Evolutionary conservation across 2,888 invertebrate genomes (phyloP).

Genomic region (Sussaba pulchella): DNA sequence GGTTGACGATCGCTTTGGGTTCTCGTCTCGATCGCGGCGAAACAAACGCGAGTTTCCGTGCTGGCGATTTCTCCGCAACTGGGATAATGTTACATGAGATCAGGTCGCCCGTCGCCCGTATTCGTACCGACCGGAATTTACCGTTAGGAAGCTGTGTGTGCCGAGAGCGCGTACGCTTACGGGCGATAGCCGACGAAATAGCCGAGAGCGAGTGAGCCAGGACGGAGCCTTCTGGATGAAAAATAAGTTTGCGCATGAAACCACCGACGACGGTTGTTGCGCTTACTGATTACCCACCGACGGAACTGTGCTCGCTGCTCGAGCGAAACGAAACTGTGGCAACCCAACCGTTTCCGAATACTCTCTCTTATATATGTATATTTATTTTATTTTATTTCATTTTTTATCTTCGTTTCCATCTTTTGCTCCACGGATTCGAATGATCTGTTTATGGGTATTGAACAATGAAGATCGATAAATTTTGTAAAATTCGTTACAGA

Average conservation of each 20-base stretch:
- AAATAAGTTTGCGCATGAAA: constrained; percentile 36
- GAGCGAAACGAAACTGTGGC: constrained; percentile 56
- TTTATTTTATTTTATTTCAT: too few species aligned
- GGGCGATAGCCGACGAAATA: constrained; percentile 63
- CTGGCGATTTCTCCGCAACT: constrained; percentile 79
- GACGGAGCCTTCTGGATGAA: background rate
- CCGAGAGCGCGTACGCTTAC: constrained; percentile 37
- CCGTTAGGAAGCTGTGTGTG: constrained; percentile 71
- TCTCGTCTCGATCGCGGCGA: constrained; percentile 14
- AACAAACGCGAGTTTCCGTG: constrained; percentile 58
- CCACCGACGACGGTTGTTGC: constrained; percentile 43
- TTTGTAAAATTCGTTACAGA: too few species aligned
- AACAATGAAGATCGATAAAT: too few species aligned
- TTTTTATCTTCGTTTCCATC: constrained; percentile 26
- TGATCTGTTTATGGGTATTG: too few species aligned
- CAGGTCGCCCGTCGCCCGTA: constrained; percentile 70
- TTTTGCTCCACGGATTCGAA: constrained; percentile 17
- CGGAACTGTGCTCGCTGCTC: constrained; percentile 46
- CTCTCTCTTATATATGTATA: too few species aligned
- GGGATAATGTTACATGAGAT: constrained; percentile 79
- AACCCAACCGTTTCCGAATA: constrained; percentile 63
- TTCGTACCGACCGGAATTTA: constrained; percentile 75
- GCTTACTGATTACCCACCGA: constrained; percentile 52
- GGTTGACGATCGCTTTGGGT: constrained; percentile 3
- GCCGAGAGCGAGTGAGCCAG: constrained; percentile 15